Evolutionary conservation across 2,113 vertebrate genomes (phyloP).

Genomic region (Gymnobelideus leadbeateri): DNA sequence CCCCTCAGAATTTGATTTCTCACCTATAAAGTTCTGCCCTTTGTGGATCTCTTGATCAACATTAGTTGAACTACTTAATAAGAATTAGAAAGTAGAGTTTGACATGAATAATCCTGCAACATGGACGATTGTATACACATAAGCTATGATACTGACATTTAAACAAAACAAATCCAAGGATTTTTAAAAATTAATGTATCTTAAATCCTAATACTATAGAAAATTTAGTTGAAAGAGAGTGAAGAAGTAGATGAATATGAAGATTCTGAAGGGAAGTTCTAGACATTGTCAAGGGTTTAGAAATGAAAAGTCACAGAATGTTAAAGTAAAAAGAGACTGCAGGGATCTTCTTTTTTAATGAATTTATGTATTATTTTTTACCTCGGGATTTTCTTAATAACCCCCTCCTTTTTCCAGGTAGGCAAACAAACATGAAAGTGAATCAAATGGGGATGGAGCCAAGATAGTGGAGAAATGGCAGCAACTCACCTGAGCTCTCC

Average conservation of each 20-base stretch:
- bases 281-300: not conserved
- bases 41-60: not conserved
- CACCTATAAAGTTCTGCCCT: not conserved
- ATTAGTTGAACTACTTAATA: not conserved
- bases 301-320: not conserved
- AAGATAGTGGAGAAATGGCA: too few relatives aligned
- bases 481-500: too few relatives aligned
- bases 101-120: not conserved
- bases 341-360: not conserved
- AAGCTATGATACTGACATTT: not conserved
- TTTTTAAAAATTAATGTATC: not conserved
- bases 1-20: not conserved
- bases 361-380: not conserved
- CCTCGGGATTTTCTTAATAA: not conserved
- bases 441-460: too few relatives aligned
- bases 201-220: not conserved
- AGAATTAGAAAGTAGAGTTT: not conserved
- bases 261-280: not conserved
- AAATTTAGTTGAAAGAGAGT: conserved; percentile 16
- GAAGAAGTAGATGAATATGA: not conserved
- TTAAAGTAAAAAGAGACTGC: not conserved
- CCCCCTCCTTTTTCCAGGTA: not conserved
- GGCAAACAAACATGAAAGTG: not conserved
- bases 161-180: conserved; percentile 6
- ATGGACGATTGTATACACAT: not conserved